phyloP scores from a whole-genome alignment of 2,113 vertebrate species.

The Pogonocichla stellata region DNA sequence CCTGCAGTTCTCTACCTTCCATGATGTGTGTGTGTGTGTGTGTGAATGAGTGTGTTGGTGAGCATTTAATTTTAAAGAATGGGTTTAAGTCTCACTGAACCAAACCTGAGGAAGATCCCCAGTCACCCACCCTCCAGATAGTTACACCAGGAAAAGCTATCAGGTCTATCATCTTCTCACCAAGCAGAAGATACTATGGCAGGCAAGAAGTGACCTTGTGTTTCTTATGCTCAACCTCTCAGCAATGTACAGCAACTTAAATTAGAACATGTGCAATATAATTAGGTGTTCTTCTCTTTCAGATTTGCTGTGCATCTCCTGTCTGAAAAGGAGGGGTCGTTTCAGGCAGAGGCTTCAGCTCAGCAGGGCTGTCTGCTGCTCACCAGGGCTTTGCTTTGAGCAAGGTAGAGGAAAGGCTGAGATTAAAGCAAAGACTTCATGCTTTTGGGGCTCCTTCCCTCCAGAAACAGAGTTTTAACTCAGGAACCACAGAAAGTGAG shows the following conservation, averaged over 20 bases:
- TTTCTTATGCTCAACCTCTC: background rate
- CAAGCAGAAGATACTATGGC: background rate
- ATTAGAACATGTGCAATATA: conserved; percentile 45
- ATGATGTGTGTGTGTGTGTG: background rate
- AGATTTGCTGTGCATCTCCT: background rate
- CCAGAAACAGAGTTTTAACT: conserved; percentile 30
- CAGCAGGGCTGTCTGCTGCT: conserved; percentile 25
- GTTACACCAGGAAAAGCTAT: background rate
- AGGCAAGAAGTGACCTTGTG: background rate
- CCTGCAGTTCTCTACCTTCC: background rate
- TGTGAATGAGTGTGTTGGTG: background rate
- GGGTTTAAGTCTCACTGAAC: background rate
- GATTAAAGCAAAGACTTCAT: conserved; percentile 23
- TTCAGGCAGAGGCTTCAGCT: conserved; percentile 30
- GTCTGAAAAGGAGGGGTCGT: conserved; percentile 37
- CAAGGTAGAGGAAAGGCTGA: background rate
- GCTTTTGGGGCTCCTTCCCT: conserved; percentile 7
- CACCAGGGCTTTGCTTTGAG: background rate
- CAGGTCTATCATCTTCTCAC: background rate
- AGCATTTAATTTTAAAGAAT: background rate
- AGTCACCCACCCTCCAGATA: background rate
- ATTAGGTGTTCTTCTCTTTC: conserved; percentile 49
- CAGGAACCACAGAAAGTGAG: background rate
- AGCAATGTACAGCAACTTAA: conserved; percentile 36
- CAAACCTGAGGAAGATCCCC: background rate